phyloP scores from a whole-genome alignment of 2,797 vertebrate species.

The Nannoperca obscura region DNA sequence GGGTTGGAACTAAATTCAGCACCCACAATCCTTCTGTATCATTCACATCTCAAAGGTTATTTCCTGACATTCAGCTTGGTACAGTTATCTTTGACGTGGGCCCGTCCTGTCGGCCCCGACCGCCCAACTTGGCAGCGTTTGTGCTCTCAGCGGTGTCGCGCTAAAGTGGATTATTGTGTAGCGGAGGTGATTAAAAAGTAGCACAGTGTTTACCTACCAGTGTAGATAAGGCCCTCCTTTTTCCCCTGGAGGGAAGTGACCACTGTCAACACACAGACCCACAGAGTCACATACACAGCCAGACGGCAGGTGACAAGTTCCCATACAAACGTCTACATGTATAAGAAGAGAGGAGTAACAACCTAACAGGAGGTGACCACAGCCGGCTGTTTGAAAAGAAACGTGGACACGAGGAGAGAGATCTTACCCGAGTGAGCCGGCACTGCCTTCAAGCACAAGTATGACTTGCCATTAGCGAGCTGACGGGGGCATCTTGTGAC shows the following conservation, averaged over 20 bases:
- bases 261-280: conserved; percentile 19
- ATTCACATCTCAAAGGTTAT: conserved; percentile 26
- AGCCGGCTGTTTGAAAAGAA: conserved; percentile 1
- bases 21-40: not conserved
- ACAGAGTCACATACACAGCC: conserved; percentile 17
- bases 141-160: conserved; percentile 11
- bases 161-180: conserved; percentile 49
- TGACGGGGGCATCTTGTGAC: conserved; percentile 77
- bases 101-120: conserved; percentile 54
- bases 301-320: conserved; percentile 46
- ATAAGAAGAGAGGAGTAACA: not conserved
- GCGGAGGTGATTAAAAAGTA: conserved; percentile 76
- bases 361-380: not conserved
- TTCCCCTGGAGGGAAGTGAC: conserved; percentile 73
- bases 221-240: conserved; percentile 79
- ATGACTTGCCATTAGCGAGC: conserved; percentile 56
- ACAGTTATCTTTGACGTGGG: conserved; percentile 52
- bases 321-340: conserved; percentile 15
- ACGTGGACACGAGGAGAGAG: conserved; percentile 17
- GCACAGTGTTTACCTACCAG: conserved; percentile 75
- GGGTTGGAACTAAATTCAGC: not conserved
- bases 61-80: conserved; percentile 68
- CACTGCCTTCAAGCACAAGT: conserved; percentile 35
- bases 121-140: conserved; percentile 46
- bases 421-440: conserved; percentile 13